phyloP scores from a whole-genome alignment of 2,797 vertebrate genomes.

The Crocodylus rhombifer region DNA sequence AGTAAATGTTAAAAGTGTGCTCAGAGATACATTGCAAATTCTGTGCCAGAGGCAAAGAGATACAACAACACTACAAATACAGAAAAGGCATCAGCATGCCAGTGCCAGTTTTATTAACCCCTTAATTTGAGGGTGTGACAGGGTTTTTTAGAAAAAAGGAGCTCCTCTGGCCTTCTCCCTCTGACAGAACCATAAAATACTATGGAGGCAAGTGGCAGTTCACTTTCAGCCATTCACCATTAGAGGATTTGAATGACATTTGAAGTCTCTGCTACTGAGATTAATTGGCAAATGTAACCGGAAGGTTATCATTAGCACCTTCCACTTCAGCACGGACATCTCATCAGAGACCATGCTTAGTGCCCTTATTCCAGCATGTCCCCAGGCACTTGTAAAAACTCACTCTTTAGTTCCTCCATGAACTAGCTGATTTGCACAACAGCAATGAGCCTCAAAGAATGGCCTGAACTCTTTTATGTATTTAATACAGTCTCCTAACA shows the following conservation, averaged over 20 bases:
- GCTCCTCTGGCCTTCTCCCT: not conserved
- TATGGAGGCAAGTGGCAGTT: not conserved
- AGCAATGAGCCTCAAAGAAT: not conserved
- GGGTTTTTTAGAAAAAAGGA: not conserved
- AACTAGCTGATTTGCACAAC: not conserved
- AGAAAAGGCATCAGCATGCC: not conserved
- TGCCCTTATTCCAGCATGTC: not conserved
- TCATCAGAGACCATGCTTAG: not conserved
- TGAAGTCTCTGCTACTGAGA: slow-evolving; percentile 17
- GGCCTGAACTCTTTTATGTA: not conserved
- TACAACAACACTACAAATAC: not conserved
- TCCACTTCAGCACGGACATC: not conserved
- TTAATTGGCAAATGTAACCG: not conserved
- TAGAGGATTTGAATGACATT: slow-evolving; percentile 32
- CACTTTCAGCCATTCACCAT: not conserved
- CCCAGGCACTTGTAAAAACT: not conserved
- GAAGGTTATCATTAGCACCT: not conserved
- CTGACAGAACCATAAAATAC: no score
- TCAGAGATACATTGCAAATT: not conserved
- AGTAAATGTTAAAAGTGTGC: not conserved
- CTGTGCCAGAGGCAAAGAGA: no score
- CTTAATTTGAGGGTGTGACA: not conserved
- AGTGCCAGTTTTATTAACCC: not conserved
- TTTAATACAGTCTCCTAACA: slow-evolving; percentile 11
- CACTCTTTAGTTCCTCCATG: slow-evolving; percentile 4